Conservation (phyloP, 2,113 vertebrate species). For the Plecotus auritus region DNA sequence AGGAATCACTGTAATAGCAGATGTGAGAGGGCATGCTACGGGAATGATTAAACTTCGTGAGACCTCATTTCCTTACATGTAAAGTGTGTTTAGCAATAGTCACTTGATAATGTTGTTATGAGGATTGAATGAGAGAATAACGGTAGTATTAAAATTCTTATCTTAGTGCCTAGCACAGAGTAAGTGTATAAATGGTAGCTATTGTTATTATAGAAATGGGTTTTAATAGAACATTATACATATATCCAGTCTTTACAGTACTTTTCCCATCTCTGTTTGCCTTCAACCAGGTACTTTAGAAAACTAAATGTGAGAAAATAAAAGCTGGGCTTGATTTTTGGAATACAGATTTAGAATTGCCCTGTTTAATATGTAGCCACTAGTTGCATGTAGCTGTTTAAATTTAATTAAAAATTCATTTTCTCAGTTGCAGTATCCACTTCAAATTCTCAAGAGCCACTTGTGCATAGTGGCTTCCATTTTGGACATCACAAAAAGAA, state of each 20-base stretch:
- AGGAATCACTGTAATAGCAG: background rate
- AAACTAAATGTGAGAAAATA: background rate
- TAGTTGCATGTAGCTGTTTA: background rate
- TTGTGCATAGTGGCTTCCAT: background rate
- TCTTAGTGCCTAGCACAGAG: background rate
- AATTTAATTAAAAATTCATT: constrained; percentile 15
- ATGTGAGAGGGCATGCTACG: background rate
- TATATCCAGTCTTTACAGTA: background rate
- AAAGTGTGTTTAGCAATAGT: background rate
- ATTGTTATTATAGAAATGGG: background rate
- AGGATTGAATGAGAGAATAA: background rate
- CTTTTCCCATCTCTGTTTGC: background rate
- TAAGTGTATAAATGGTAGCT: background rate
- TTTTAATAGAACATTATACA: background rate
- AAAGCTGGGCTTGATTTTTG: constrained; percentile 5
- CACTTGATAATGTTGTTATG: background rate
- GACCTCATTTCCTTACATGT: background rate
- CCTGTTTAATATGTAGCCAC: background rate
- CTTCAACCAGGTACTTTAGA: background rate
- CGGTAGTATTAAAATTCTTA: background rate
- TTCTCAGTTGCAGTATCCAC: background rate
- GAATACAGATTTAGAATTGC: background rate
- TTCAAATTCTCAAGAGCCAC: background rate
- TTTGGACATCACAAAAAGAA: background rate
- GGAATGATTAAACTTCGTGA: background rate